phyloP scores from a whole-genome alignment of 1,140 invertebrate genomes.

The Apis mellifera region Amel_HAv3.1 CM009933.2:13355501-13356000 shows the following conservation, averaged over 20 bases:
- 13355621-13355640: too few species aligned
- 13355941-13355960: conserved; percentile 5
- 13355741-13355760: conserved; percentile 40
- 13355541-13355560: too few species aligned
- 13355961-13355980: background rate
- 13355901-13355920: conserved; percentile 50
- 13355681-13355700: background rate
- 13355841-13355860: conserved; percentile 67
- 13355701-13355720: background rate
- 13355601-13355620: background rate
- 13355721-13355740: conserved; percentile 32
- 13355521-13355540: too few species aligned
- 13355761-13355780: conserved; percentile 61
- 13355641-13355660: too few species aligned
- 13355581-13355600: too few species aligned
- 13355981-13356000: background rate
- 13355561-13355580: too few species aligned
- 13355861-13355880: conserved; percentile 4
- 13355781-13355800: conserved; percentile 77
- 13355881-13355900: background rate
- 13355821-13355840: conserved; percentile 69
- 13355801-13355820: conserved; percentile 75
- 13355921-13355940: conserved; percentile 14
- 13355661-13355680: background rate
- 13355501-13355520: too few species aligned